These are phyloP conservation scores for Laterallus jamaicensis DNA, from an alignment of 2,113 vertebrate species.

Conservation along the genomic window DNA sequence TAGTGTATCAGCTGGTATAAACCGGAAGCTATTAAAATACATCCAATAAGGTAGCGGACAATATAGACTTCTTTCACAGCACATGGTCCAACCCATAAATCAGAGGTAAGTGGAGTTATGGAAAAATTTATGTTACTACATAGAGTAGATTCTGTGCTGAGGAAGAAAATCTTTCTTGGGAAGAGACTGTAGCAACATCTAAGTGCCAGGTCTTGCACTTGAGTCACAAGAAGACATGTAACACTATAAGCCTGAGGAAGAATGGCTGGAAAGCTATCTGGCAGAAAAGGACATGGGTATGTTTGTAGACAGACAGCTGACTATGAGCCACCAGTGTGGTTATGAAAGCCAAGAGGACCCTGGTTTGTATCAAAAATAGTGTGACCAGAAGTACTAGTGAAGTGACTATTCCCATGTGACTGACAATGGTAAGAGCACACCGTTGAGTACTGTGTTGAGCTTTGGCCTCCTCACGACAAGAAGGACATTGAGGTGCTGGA, in stretches of 20 bases:
- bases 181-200: neutral
- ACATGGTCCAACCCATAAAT: neutral
- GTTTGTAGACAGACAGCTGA: fast-evolving
- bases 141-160: neutral
- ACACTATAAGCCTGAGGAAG: fast-evolving
- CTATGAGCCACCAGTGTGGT: neutral
- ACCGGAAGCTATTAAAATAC: neutral
- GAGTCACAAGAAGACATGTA: neutral
- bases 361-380: neutral
- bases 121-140: neutral
- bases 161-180: neutral
- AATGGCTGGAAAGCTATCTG: neutral
- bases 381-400: neutral
- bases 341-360: neutral
- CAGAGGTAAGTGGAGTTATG: neutral
- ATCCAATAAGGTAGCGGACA: neutral
- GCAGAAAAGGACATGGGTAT: fast-evolving
- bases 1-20: neutral
- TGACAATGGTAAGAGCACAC: fast-evolving
- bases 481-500: neutral
- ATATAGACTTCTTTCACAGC: neutral
- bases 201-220: fast-evolving
- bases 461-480: neutral
- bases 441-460: neutral
- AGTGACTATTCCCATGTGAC: fast-evolving